Percentiles rank a stretch among this genome's conserved stretches.
These are phyloP conservation scores for Amphimallon solstitiale DNA, from an alignment of 2,888 invertebrate genomes.

Conservation along the genomic window DNA sequence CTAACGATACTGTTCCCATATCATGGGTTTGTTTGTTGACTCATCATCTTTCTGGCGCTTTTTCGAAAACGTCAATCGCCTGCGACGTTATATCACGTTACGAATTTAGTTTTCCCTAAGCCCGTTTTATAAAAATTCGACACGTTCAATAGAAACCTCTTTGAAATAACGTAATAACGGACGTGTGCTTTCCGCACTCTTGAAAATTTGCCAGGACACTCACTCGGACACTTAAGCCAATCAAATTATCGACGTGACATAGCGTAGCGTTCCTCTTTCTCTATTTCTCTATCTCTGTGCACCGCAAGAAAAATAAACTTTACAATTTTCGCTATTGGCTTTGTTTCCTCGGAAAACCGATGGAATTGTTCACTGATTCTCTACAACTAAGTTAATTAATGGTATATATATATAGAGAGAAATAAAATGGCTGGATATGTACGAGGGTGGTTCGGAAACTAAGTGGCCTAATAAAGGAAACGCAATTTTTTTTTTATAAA, in stretches of 20 bases:
- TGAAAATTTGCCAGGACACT: conserved; percentile 34
- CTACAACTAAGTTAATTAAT: no score
- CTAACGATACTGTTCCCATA: not conserved
- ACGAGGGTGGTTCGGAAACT: no score
- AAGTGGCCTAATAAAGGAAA: no score
- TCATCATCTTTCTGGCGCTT: conserved; percentile 15
- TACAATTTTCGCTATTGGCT: conserved; percentile 6
- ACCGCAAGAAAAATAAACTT: conserved; percentile 2
- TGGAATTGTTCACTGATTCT: no score
- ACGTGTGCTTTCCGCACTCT: conserved; percentile 30
- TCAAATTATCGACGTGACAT: conserved; percentile 29
- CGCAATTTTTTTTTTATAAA: no score
- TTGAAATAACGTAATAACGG: conserved; percentile 33
- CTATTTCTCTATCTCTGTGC: not conserved
- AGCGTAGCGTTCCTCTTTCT: conserved; percentile 13
- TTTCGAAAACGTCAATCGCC: conserved; percentile 18
- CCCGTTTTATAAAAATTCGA: conserved; percentile 17
- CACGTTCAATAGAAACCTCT: conserved; percentile 32
- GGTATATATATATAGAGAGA: no score
- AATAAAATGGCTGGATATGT: no score
- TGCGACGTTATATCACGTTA: conserved; percentile 4
- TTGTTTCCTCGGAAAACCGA: not conserved
- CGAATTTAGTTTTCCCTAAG: conserved; percentile 30
- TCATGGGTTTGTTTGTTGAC: conserved; percentile 29
- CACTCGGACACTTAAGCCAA: conserved; percentile 33